These are phyloP conservation scores for Morone chrysops DNA, from an alignment of 2,113 vertebrate genomes.

Conservation along the genomic window DNA sequence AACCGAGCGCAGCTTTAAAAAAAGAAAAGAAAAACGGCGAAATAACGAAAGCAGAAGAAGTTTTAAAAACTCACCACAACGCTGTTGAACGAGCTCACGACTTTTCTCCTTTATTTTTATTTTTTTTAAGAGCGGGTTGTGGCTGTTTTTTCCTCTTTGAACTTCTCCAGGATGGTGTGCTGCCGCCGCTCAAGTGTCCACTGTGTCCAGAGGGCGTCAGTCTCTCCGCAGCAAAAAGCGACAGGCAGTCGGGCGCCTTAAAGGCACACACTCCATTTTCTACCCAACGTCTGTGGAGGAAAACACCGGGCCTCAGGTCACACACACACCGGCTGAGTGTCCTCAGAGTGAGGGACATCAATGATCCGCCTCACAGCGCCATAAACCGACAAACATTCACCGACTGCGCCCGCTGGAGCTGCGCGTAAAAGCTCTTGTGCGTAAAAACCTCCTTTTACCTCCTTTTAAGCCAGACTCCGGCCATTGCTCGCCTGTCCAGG, in stretches of 20 bases:
- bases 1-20: not conserved
- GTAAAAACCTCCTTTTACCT: not conserved
- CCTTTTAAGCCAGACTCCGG: not conserved
- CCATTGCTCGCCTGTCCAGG: not conserved
- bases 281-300: slow-evolving; percentile 36
- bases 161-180: slow-evolving; percentile 71
- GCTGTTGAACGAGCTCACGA: slow-evolving; percentile 2
- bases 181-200: slow-evolving; percentile 71
- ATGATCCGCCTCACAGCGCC: not conserved
- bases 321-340: not conserved
- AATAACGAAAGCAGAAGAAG: not conserved
- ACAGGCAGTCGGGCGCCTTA: slow-evolving; percentile 82
- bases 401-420: slow-evolving; percentile 35
- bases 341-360: not conserved
- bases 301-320: slow-evolving; percentile 46
- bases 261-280: slow-evolving; percentile 82
- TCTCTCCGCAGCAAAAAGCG: slow-evolving; percentile 76
- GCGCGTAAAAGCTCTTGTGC: slow-evolving; percentile 17
- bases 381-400: not conserved
- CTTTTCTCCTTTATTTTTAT: not conserved
- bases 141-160: slow-evolving; percentile 60
- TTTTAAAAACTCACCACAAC: slow-evolving; percentile 58
- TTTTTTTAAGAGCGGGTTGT: not conserved
- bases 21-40: not conserved
- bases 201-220: slow-evolving; percentile 82